These are phyloP conservation scores for Lithophane semibrunnea DNA, from an alignment of 2,888 invertebrate species.

Conservation along the genomic window DNA sequence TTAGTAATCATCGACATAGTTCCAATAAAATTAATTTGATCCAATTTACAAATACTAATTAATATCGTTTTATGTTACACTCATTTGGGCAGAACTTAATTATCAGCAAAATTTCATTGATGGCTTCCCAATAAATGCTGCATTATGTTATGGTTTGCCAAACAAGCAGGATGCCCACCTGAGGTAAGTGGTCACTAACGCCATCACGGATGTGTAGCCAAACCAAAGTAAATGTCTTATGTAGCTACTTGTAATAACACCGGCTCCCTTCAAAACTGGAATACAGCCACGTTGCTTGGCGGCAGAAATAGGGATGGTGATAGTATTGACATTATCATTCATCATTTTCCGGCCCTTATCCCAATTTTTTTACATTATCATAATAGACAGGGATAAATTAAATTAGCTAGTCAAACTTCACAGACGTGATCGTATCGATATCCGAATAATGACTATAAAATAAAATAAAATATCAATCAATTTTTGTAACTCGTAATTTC, in stretches of 20 bases:
- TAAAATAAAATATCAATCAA: no score
- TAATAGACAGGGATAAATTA: no score
- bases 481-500: no score
- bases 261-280: not conserved
- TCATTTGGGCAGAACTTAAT: not conserved
- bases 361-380: no score
- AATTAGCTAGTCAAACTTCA: no score
- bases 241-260: not conserved
- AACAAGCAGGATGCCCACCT: no score
- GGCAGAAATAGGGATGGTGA: not conserved
- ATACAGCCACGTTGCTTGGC: not conserved
- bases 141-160: not conserved
- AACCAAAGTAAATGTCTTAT: not conserved
- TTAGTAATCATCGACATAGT: not conserved
- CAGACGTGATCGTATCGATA: no score
- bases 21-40: slow-evolving; percentile 27
- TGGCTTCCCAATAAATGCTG: not conserved
- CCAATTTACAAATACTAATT: slow-evolving; percentile 21
- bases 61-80: slow-evolving; percentile 5
- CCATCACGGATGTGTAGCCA: not conserved
- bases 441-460: no score
- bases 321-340: not conserved
- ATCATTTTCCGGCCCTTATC: no score
- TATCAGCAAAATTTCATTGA: not conserved
- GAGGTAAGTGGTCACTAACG: not conserved